Percentiles rank a stretch among this genome's conserved stretches.
These are phyloP conservation scores for Germaria angustata DNA, from an alignment of 2,888 invertebrate species.

Conservation along the genomic window DNA sequence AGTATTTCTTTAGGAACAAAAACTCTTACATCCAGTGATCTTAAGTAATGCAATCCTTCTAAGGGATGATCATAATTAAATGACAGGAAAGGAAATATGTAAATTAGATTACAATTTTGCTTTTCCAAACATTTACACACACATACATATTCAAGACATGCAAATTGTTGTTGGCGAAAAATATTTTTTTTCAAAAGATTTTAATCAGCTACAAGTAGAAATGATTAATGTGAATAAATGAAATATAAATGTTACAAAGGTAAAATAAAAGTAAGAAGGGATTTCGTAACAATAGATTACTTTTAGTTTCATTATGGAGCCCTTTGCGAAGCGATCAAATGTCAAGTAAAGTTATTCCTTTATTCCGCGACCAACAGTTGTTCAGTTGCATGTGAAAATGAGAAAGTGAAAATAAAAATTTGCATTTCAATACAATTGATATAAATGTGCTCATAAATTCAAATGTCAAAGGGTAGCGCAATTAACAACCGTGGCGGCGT, in stretches of 20 bases:
- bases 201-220: slow-evolving; percentile 65
- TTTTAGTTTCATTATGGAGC: slow-evolving; percentile 50
- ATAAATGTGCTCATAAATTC: slow-evolving; percentile 53
- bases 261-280: slow-evolving; percentile 31
- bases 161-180: slow-evolving; percentile 67
- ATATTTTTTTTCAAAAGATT: slow-evolving; percentile 67
- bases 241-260: slow-evolving; percentile 55
- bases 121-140: not conserved
- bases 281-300: slow-evolving; percentile 60
- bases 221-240: slow-evolving; percentile 73
- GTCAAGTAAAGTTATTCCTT: slow-evolving; percentile 62
- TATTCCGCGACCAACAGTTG: not conserved
- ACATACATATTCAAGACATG: slow-evolving; percentile 64
- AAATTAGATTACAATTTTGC: slow-evolving; percentile 66
- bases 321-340: slow-evolving; percentile 73
- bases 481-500: slow-evolving; percentile 45
- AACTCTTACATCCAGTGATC: slow-evolving; percentile 16
- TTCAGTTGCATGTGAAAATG: not conserved
- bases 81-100: slow-evolving; percentile 64
- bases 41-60: not conserved
- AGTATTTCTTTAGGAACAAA: slow-evolving; percentile 20
- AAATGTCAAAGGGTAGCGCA: slow-evolving; percentile 62
- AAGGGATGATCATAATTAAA: slow-evolving; percentile 46
- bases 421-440: slow-evolving; percentile 72
- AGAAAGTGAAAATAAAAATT: slow-evolving; percentile 67